phyloP scores from a whole-genome alignment of 2,888 invertebrate genomes.

The Nemapogon koenigi region DNA sequence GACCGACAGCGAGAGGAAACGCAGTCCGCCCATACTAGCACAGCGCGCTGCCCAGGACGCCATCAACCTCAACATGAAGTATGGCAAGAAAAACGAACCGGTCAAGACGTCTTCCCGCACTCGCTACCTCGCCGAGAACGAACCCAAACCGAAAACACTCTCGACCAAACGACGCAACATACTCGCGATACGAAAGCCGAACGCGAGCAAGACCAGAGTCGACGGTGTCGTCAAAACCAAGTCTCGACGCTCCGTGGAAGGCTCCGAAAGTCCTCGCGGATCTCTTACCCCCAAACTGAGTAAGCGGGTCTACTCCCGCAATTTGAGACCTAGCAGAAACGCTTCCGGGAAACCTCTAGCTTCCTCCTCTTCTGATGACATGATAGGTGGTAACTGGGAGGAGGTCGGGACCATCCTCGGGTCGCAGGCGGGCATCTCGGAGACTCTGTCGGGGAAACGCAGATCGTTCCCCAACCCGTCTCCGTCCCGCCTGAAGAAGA shows the following conservation, averaged over 20 bases:
- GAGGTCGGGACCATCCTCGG: conserved; percentile 32
- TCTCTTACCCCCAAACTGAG: conserved; percentile 31
- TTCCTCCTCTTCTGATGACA: conserved; percentile 36
- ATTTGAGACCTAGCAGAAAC: conserved; percentile 19
- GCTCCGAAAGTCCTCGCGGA: conserved; percentile 31
- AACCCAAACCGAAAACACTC: conserved; percentile 44
- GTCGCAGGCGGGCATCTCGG: conserved; percentile 13
- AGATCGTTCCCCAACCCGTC: conserved; percentile 33
- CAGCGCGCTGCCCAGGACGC: conserved; percentile 40
- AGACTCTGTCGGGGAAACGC: conserved; percentile 26
- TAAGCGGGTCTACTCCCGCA: conserved; percentile 38
- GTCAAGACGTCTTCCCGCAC: conserved; percentile 35
- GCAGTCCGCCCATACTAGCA: conserved; percentile 26
- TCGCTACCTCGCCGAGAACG: conserved; percentile 37
- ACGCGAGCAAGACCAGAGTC: conserved; percentile 39
- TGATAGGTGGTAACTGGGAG: conserved; percentile 31
- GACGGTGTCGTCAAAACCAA: conserved; percentile 31
- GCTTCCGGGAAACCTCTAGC: conserved; percentile 23
- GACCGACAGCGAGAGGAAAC: conserved; percentile 32
- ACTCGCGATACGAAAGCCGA: conserved; percentile 48
- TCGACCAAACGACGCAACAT: conserved; percentile 42
- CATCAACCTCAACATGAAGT: conserved; percentile 32
- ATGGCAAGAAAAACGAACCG: conserved; percentile 38
- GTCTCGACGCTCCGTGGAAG: conserved; percentile 39
- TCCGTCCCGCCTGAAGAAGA: conserved; percentile 43